Percentiles rank a stretch among this genome's conserved stretches.
Conservation (phyloP, 2,888 invertebrate species). For the Margaritifera margaritifera region DNA sequence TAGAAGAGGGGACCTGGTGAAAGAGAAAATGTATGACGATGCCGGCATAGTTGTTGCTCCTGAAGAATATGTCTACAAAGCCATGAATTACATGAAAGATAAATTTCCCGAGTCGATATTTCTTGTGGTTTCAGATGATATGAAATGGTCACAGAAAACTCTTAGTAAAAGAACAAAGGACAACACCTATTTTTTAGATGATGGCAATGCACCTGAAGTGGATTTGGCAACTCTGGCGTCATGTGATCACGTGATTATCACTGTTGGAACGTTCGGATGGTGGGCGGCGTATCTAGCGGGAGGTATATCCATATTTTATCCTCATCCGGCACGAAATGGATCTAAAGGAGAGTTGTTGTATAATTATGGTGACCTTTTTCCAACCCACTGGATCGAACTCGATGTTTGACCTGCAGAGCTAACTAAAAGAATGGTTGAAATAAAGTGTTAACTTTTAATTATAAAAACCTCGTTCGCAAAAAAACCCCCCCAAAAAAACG, state of each 20-base stretch:
- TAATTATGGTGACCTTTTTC: slow-evolving; percentile 17
- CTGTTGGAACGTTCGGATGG: slow-evolving; percentile 34
- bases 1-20: slow-evolving; percentile 21
- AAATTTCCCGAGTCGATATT: slow-evolving; percentile 18
- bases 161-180: too few relatives aligned
- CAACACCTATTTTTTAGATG: too few relatives aligned
- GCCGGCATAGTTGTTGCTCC: slow-evolving; percentile 3
- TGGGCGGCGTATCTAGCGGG: slow-evolving; percentile 30
- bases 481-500: too few relatives aligned
- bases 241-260: slow-evolving; percentile 28
- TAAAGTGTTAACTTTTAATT: too few relatives aligned
- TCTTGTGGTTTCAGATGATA: slow-evolving; percentile 29
- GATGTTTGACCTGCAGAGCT: too few relatives aligned
- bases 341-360: slow-evolving; percentile 15
- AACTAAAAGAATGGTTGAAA: too few relatives aligned
- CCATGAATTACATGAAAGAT: slow-evolving; percentile 10
- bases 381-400: slow-evolving; percentile 19
- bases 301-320: slow-evolving; percentile 24
- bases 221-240: slow-evolving; percentile 22
- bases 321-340: slow-evolving; percentile 18
- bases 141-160: too few relatives aligned
- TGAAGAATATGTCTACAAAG: slow-evolving; percentile 21
- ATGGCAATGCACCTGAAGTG: background rate
- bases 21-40: background rate
- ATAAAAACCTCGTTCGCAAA: too few relatives aligned